Evolutionary conservation across 2,888 invertebrate genomes (phyloP), one percentile per base, ranked within the genome.

Genomic region (Drosophila koepferae): DNA sequence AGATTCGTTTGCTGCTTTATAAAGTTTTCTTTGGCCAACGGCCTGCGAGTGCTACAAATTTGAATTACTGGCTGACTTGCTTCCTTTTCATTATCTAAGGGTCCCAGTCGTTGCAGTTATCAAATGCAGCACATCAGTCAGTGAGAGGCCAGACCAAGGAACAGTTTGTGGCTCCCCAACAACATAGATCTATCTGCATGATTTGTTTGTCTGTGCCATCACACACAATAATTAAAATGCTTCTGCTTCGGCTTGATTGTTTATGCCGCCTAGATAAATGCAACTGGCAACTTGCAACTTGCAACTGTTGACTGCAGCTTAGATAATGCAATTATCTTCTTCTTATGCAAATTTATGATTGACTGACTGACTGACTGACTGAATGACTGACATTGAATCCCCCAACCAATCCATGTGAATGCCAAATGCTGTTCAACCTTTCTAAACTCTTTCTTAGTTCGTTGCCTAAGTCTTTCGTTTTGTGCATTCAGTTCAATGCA

Each of bases 171-270:
- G 72, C 48, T 60, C 34, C 14, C 14, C 51, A 12, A 34, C 28
- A 5, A 60, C 41, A 20, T 5, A 71, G 60, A 60, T 51, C 34
- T 48, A 68, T 68, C 69, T 70, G 61, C 74, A 66, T 72, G 62
- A 77, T 77, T 64, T 75, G 58, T 76, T 63, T 66, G 66, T 41
- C 63, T 75, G 51, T 69, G 63, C 63, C 76, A 70, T 71, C 79
- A 88, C 79, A 86, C 82, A 84, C 85, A 89, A 86, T 86, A 86
- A 86, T 86, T 86, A 89, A 86, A 86, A 86, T 86, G 70, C 63
- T 63, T 63, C 51, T 53, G 55, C 66, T 64, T 51, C 61, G 66
- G 63, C 63, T 49, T 63, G 77, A 72, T 86, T 86, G 76, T 79
- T 75, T 74, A 63, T 71, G 75, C 83, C 66, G 72, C 71, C 48